A percentile compares a stretch with the other conserved stretches of the same genome.
Evolutionary conservation across 2,113 vertebrate genomes (phyloP).

Genomic region (Cyrtonyx montezumae): DNA sequence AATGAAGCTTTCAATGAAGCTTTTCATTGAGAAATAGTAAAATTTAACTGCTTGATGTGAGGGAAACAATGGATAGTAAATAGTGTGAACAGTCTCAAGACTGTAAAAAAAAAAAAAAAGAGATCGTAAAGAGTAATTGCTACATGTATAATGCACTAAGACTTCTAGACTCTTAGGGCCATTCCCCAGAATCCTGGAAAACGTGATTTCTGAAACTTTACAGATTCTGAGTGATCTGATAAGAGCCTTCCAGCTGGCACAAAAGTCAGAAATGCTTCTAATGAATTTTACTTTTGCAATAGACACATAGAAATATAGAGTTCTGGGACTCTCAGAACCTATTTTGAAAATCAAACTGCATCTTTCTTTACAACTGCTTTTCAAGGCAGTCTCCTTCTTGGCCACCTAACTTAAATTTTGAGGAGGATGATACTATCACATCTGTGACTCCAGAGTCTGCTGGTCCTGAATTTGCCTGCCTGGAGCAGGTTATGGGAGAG

Average conservation of each 20-base stretch:
- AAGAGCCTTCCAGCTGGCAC: background rate
- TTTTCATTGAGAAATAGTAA: background rate
- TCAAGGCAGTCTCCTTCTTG: background rate
- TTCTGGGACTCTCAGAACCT: background rate
- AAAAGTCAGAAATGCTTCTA: background rate
- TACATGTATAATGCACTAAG: background rate
- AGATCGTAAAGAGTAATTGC: background rate
- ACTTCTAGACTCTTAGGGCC: background rate
- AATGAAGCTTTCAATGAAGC: too few species aligned
- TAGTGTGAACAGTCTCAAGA: background rate
- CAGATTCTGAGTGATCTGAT: background rate
- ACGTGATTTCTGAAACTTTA: background rate
- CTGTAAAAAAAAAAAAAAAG: too few species aligned
- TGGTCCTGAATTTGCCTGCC: background rate
- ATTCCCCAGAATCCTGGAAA: background rate
- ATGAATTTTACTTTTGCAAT: background rate
- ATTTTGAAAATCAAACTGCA: background rate
- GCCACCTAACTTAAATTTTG: background rate
- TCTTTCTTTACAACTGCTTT: background rate
- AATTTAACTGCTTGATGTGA: background rate
- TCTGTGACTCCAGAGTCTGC: background rate
- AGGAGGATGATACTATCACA: background rate
- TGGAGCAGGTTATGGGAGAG: background rate
- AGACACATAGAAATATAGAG: background rate
- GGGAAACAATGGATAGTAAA: background rate